A percentile compares a stretch with the other conserved stretches of the same genome.
These are phyloP conservation scores for Zaprionus obscuricornis DNA, from an alignment of 2,888 invertebrate species.

Conservation along the genomic window DNA sequence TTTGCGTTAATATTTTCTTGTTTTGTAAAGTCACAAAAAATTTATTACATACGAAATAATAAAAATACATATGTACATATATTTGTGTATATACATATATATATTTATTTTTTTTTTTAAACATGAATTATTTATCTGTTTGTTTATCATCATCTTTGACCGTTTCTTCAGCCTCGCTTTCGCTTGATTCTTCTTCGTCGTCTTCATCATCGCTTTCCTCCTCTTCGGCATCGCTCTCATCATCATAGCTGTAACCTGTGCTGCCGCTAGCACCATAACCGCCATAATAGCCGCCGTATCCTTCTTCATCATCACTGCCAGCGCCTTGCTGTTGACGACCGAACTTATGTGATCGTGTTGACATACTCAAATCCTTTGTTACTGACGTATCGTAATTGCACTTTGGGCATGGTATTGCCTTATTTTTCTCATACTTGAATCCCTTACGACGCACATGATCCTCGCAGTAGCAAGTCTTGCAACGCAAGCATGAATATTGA, in stretches of 20 bases:
- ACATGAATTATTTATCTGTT: conserved; percentile 39
- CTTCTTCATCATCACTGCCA: conserved; percentile 87
- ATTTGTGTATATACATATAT: too few species aligned
- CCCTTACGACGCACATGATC: conserved; percentile 97
- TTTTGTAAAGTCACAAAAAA: not conserved
- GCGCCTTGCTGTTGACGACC: conserved; percentile 90
- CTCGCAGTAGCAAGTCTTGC: conserved; percentile 98
- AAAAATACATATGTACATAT: conserved; percentile 12
- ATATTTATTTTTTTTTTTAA: not conserved
- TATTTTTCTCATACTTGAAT: conserved; percentile 93
- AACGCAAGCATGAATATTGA: conserved; percentile 96
- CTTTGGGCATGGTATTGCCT: conserved; percentile 95
- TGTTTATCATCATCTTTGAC: conserved; percentile 44
- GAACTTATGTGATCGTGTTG: conserved; percentile 95
- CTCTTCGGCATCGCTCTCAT: conserved; percentile 67
- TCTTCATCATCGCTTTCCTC: conserved; percentile 65
- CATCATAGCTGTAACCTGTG: conserved; percentile 82
- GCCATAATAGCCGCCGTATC: conserved; percentile 83
- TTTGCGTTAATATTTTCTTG: too few species aligned
- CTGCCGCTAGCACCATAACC: conserved; percentile 84
- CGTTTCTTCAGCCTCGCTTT: conserved; percentile 64
- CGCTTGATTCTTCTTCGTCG: conserved; percentile 62
- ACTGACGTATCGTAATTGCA: conserved; percentile 96
- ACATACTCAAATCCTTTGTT: conserved; percentile 97
- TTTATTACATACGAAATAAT: too few species aligned